phyloP scores from a whole-genome alignment of 1,140 invertebrate genomes.

The Lepidurus apus region DNA sequence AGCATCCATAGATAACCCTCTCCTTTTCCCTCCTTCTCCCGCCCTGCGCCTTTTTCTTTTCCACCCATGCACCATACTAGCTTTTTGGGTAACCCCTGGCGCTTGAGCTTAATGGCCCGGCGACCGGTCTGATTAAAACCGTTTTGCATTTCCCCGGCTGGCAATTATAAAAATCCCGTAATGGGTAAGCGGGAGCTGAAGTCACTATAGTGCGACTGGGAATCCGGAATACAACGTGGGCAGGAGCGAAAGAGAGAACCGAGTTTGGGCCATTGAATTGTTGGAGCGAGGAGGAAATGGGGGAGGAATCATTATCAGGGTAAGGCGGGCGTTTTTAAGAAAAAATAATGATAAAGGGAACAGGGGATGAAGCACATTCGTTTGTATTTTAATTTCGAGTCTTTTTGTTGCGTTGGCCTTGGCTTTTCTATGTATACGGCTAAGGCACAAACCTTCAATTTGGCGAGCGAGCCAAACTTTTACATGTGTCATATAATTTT shows the following conservation, averaged over 20 bases:
- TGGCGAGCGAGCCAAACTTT: neutral
- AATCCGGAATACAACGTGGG: slow-evolving; percentile 6
- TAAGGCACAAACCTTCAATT: slow-evolving; percentile 3
- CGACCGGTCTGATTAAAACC: slow-evolving; percentile 21
- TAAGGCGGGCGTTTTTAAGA: neutral
- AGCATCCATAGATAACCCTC: slow-evolving; percentile 18
- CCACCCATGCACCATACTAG: neutral
- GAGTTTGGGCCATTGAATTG: slow-evolving; percentile 15
- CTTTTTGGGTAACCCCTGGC: neutral
- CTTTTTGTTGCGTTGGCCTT: neutral
- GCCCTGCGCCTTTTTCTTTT: neutral
- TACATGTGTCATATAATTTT: slow-evolving; percentile 16
- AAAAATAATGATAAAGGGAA: neutral
- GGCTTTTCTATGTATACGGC: neutral
- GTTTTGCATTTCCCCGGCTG: slow-evolving; percentile 20
- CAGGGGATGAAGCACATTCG: neutral
- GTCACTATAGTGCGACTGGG: slow-evolving; percentile 20
- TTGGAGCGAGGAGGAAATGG: slow-evolving; percentile 12
- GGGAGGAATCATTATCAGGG: neutral
- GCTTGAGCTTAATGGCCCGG: slow-evolving; percentile 20
- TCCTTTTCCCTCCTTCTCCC: neutral
- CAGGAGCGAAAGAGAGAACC: neutral
- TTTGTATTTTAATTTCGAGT: slow-evolving; percentile 10
- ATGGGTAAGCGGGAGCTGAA: slow-evolving; percentile 20
- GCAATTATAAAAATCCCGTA: slow-evolving; percentile 22